Percentiles rank a stretch among this genome's conserved stretches.
Evolutionary conservation across 2,888 invertebrate species (phyloP).

Genomic region (Noctua janthina): DNA sequence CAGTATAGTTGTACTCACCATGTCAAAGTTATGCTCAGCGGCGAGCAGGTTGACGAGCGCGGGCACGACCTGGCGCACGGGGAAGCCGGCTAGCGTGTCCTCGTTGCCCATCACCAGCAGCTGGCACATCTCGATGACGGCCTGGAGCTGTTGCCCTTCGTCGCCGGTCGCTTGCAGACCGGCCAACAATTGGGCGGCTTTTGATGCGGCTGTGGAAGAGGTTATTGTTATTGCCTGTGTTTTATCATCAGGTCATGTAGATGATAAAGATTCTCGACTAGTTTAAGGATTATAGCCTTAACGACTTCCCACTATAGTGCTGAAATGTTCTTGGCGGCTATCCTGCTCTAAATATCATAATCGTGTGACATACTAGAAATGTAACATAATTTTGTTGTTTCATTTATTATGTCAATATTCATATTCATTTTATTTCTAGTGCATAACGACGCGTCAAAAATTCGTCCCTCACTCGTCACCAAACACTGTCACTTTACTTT

Average conservation of each 20-base stretch:
- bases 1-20: conserved; percentile 87
- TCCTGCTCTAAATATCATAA: not conserved
- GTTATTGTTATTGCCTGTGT: not conserved
- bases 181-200: conserved; percentile 97
- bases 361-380: not conserved
- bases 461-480: not conserved
- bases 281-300: not conserved
- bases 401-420: too few relatives aligned
- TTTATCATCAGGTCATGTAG: not conserved
- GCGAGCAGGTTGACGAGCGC: conserved; percentile 97
- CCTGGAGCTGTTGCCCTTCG: conserved; percentile 98
- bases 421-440: not conserved
- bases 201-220: conserved; percentile 92
- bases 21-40: conserved; percentile 99
- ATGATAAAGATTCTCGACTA: not conserved
- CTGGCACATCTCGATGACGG: conserved; percentile 99
- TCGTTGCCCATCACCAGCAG: conserved; percentile 99
- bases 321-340: not conserved
- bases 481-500: not conserved
- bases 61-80: conserved; percentile 99
- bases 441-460: not conserved
- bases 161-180: conserved; percentile 98
- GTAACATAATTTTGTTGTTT: not conserved
- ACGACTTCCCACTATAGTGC: not conserved
- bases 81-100: conserved; percentile 99